phyloP scores from a whole-genome alignment of 2,113 vertebrate species.

The Prionailurus viverrinus region DNA sequence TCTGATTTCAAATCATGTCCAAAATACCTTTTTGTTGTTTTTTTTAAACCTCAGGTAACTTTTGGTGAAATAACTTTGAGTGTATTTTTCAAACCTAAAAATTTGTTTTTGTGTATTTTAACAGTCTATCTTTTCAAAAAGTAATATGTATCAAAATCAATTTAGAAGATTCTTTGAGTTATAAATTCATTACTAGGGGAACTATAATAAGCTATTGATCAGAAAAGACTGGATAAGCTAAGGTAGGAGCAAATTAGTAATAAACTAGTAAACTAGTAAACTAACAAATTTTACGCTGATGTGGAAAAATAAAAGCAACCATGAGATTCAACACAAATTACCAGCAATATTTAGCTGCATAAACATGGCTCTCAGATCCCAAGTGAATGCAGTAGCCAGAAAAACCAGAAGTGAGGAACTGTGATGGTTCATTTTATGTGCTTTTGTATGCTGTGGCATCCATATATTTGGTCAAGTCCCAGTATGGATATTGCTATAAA shows the following conservation, averaged over 20 bases:
- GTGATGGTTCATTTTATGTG: background rate
- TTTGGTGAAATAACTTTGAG: background rate
- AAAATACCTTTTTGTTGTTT: background rate
- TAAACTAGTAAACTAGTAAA: background rate
- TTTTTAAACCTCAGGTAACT: constrained; percentile 7
- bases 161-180: background rate
- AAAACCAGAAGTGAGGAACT: background rate
- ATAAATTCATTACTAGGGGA: background rate
- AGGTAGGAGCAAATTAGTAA: background rate
- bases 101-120: background rate
- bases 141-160: background rate
- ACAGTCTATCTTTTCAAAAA: constrained; percentile 53
- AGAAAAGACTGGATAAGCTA: background rate
- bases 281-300: background rate
- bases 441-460: background rate
- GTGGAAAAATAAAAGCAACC: constrained; percentile 36
- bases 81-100: constrained; percentile 2
- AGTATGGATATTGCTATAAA: background rate
- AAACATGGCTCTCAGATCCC: background rate
- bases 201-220: background rate
- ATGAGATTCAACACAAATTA: background rate
- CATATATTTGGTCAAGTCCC: background rate
- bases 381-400: background rate
- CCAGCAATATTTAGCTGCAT: background rate
- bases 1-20: background rate